Conservation (phyloP, 2,888 invertebrate species). For the Agrenia bidenticulata region DNA sequence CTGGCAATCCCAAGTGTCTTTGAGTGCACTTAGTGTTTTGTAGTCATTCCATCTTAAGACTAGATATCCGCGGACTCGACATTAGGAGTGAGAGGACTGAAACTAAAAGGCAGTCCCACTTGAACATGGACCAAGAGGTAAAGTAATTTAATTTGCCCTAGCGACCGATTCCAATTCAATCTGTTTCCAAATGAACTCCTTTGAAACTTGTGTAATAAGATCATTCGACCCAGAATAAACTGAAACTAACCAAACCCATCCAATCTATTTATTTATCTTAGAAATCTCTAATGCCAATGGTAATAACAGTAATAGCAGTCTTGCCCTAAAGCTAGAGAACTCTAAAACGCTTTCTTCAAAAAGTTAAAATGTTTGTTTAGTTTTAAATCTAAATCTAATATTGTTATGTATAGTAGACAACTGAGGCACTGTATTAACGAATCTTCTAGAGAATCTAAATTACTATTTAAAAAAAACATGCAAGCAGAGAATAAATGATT, state of each 20-base stretch:
- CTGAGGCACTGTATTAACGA: too few relatives aligned
- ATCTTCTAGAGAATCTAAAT: too few relatives aligned
- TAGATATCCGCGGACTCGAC: background rate
- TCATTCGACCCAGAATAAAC: background rate
- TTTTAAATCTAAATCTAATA: too few relatives aligned
- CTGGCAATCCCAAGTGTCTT: slow-evolving; percentile 19
- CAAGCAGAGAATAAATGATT: too few relatives aligned
- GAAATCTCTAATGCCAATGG: too few relatives aligned
- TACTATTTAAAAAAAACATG: too few relatives aligned
- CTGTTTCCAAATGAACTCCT: slow-evolving; percentile 18
- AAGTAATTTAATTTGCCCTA: slow-evolving; percentile 12
- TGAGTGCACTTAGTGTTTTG: slow-evolving; percentile 13
- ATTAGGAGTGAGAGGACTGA: background rate
- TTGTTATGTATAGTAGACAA: too few relatives aligned
- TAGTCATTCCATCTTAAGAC: background rate
- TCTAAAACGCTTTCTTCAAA: too few relatives aligned
- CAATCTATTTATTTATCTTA: slow-evolving; percentile 13
- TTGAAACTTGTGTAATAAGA: slow-evolving; percentile 4
- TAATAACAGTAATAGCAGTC: too few relatives aligned
- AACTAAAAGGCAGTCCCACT: background rate
- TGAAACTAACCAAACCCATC: background rate
- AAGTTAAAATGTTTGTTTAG: too few relatives aligned
- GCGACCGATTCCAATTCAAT: slow-evolving; percentile 18
- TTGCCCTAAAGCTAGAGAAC: too few relatives aligned
- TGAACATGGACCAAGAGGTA: background rate